Conservation (phyloP, 2,113 vertebrate genomes). For the Cisticola juncidis region DNA sequence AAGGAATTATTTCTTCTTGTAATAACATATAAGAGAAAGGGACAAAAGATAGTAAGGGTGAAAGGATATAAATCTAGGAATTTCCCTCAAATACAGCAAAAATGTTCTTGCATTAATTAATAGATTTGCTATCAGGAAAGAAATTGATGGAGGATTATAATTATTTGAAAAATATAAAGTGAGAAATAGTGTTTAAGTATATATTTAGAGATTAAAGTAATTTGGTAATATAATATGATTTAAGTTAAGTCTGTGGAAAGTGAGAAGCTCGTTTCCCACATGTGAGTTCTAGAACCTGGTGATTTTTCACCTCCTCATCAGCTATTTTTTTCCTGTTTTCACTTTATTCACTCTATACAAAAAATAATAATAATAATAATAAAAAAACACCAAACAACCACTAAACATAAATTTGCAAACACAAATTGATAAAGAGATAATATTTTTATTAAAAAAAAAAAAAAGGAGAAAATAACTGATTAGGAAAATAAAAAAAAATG, state of each 20-base stretch:
- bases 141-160: not conserved
- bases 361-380: not conserved
- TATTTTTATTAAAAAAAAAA: not conserved
- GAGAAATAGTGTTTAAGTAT: not conserved
- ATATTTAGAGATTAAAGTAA: not conserved
- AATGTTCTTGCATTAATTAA: not conserved
- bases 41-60: not conserved
- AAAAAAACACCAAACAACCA: accelerated
- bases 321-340: not conserved
- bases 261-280: not conserved
- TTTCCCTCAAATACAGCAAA: not conserved
- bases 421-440: not conserved
- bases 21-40: not conserved
- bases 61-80: not conserved
- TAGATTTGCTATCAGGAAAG: not conserved
- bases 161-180: not conserved
- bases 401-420: accelerated
- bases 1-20: not conserved
- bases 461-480: accelerated
- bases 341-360: not conserved
- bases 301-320: not conserved
- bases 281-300: not conserved
- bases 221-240: not conserved
- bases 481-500: not conserved
- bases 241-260: not conserved